phyloP scores from a whole-genome alignment of 2,888 invertebrate genomes.

The Blomia tropicalis region DNA sequence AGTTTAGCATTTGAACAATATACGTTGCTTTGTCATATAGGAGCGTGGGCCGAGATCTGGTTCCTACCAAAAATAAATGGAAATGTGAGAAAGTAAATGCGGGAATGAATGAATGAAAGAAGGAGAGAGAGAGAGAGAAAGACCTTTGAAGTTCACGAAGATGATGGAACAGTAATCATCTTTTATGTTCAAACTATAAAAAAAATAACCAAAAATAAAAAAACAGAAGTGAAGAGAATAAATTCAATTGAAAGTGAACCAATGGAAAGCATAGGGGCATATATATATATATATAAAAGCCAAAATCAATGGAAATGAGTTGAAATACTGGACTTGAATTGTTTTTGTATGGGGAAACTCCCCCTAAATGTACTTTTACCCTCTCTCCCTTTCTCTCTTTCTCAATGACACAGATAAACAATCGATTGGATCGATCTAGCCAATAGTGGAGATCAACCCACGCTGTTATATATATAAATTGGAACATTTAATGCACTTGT shows the following conservation, averaged over 20 bases:
- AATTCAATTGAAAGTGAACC: background rate
- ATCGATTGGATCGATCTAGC: too few species aligned
- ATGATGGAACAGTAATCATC: background rate
- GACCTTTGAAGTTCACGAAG: background rate
- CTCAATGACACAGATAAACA: background rate
- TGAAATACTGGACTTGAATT: background rate
- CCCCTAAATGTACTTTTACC: background rate
- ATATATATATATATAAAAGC: background rate
- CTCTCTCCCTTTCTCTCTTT: background rate
- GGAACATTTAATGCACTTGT: too few species aligned
- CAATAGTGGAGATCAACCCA: too few species aligned
- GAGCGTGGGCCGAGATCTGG: background rate
- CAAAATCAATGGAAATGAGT: background rate
- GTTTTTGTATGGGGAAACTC: too few species aligned
- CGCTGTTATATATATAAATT: too few species aligned
- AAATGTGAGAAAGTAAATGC: background rate
- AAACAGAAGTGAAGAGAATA: conserved; percentile 19
- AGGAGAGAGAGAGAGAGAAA: background rate
- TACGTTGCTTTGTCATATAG: too few species aligned
- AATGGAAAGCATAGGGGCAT: background rate
- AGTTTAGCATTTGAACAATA: too few species aligned
- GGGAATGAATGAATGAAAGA: background rate
- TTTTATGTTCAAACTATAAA: too few species aligned
- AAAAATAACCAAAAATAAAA: conserved; percentile 4
- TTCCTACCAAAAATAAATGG: background rate